These are phyloP conservation scores for Xiphophorus birchmanni DNA, from an alignment of 2,797 vertebrate species.

Conservation along the genomic window DNA sequence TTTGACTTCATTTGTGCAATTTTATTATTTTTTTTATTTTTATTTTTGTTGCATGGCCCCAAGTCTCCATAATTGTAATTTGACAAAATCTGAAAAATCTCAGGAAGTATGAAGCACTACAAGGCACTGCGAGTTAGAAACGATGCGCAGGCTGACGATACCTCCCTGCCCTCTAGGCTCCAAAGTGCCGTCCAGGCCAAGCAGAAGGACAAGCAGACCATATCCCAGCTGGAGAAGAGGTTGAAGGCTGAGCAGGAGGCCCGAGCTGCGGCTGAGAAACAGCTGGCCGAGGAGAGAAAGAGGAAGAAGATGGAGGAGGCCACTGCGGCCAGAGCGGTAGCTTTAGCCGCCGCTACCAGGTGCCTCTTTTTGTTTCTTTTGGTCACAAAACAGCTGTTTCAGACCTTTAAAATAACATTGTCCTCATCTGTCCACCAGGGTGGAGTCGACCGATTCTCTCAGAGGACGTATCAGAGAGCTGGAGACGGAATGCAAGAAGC, in stretches of 20 bases:
- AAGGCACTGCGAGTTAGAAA: background rate
- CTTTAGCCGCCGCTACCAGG: conserved; percentile 93
- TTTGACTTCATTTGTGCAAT: background rate
- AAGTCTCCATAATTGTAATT: background rate
- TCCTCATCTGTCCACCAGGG: conserved; percentile 74
- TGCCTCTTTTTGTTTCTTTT: conserved; percentile 48
- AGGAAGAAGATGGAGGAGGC: conserved; percentile 98
- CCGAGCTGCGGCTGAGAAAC: conserved; percentile 90
- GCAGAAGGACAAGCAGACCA: conserved; percentile 97
- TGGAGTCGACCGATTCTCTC: conserved; percentile 93
- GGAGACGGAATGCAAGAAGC: conserved; percentile 95
- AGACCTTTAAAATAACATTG: background rate
- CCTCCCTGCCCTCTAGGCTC: conserved; percentile 77
- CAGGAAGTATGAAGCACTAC: background rate
- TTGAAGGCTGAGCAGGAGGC: conserved; percentile 97
- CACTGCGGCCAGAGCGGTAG: conserved; percentile 91
- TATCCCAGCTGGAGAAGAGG: conserved; percentile 96
- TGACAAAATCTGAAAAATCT: background rate
- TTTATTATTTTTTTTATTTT: too few species aligned
- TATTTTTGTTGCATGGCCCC: too few species aligned
- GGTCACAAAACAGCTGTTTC: background rate
- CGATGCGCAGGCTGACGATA: background rate
- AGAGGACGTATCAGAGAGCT: conserved; percentile 91
- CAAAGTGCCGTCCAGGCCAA: conserved; percentile 96
- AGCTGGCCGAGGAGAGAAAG: conserved; percentile 95